phyloP scores from a whole-genome alignment of 2,797 vertebrate genomes.

The Hydrocynus forskahlii region DNA sequence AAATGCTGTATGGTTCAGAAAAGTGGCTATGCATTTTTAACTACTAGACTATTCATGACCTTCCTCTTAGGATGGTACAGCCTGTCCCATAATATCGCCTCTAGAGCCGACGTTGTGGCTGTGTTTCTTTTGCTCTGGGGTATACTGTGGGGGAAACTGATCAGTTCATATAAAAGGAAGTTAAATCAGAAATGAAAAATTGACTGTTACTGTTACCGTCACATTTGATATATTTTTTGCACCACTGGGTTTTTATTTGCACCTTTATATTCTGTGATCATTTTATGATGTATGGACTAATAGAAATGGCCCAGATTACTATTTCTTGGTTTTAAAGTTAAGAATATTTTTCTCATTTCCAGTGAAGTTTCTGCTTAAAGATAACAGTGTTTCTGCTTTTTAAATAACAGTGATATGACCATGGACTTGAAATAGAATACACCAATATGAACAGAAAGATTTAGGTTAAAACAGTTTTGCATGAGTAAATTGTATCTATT shows the following conservation, averaged over 20 bases:
- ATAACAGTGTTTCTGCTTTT: no score
- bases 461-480: no score
- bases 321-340: no score
- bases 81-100: constrained; percentile 6
- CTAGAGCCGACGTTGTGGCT: not conserved
- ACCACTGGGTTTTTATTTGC: not conserved
- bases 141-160: no score
- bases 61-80: constrained; percentile 5
- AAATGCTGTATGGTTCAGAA: constrained; percentile 24
- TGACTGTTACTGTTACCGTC: no score
- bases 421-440: constrained; percentile 14
- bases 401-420: no score
- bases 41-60: constrained; percentile 28
- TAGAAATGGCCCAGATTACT: not conserved
- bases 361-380: no score
- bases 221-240: not conserved
- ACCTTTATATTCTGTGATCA: not conserved
- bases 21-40: constrained; percentile 12
- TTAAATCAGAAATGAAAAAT: not conserved
- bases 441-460: constrained; percentile 25
- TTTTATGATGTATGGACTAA: not conserved
- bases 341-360: no score
- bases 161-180: not conserved
- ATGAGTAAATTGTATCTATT: no score
- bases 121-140: no score